Evolutionary conservation across 2,797 vertebrate genomes (phyloP).

Genomic region (Leptoclinus maculatus): DNA sequence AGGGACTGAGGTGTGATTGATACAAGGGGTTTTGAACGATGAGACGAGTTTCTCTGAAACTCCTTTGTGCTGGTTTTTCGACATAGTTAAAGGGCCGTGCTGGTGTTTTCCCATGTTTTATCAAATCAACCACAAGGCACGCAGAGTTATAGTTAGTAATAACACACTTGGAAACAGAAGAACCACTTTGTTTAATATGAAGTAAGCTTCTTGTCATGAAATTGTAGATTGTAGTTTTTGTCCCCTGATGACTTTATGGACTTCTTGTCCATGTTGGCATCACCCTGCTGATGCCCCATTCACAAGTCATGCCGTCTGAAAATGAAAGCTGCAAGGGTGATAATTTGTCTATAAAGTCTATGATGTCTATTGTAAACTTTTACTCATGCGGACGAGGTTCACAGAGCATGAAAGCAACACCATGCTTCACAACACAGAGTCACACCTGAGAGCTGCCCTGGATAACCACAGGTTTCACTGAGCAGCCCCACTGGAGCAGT

Average conservation of each 20-base stretch:
- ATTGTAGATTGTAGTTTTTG: background rate
- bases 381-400: conserved; percentile 10
- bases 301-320: background rate
- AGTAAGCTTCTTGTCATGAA: background rate
- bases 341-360: conserved; percentile 8
- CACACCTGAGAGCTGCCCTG: conserved; percentile 51
- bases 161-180: background rate
- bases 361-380: background rate
- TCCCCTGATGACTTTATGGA: background rate
- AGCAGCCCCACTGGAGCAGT: conserved; percentile 22
- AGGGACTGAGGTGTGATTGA: conserved; percentile 14
- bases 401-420: conserved; percentile 38
- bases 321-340: background rate
- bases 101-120: background rate
- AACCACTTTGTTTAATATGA: background rate
- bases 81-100: background rate
- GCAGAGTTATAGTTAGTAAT: background rate
- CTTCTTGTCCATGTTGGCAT: background rate
- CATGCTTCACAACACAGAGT: conserved; percentile 38
- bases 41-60: background rate
- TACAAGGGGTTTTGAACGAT: conserved; percentile 16
- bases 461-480: conserved; percentile 42
- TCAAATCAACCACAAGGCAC: background rate
- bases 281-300: background rate
- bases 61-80: background rate